Evolutionary conservation across 2,888 invertebrate species (phyloP).

Genomic region (Phyllotreta cruciferae): DNA sequence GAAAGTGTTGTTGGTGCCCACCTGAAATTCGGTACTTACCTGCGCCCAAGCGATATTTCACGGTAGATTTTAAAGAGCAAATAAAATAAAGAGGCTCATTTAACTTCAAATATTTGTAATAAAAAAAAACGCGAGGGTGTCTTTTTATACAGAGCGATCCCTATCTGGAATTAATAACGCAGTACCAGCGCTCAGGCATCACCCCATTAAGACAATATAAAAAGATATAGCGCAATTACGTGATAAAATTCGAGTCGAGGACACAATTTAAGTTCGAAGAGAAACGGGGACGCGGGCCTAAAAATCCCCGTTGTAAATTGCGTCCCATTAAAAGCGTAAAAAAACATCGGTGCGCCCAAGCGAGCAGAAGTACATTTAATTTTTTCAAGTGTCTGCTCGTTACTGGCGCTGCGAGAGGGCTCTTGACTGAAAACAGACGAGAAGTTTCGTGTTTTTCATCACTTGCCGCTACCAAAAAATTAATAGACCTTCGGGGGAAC

Average conservation of each 20-base stretch:
- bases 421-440: constrained; percentile 38
- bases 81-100: constrained; percentile 17
- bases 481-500: constrained; percentile 34
- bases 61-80: constrained; percentile 12
- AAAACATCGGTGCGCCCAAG: constrained; percentile 33
- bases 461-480: constrained; percentile 41
- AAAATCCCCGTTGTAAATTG: constrained; percentile 19
- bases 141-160: not conserved
- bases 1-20: constrained; percentile 20
- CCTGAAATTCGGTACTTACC: constrained; percentile 17
- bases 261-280: no score
- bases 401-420: constrained; percentile 30
- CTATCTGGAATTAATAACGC: no score
- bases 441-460: constrained; percentile 42
- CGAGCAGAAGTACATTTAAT: constrained; percentile 35
- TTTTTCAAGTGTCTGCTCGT: constrained; percentile 39
- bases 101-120: constrained; percentile 10
- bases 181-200: no score
- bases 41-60: constrained; percentile 8
- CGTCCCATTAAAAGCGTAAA: constrained; percentile 32
- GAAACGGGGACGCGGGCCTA: no score
- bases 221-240: no score
- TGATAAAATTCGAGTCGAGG: no score
- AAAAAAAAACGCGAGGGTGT: constrained; percentile 8
- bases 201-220: no score